These are phyloP conservation scores for Diacarnus erythraeanus DNA, from an alignment of 37 sponge, comb jelly and placozoan species.

Conservation along the genomic window DNA sequence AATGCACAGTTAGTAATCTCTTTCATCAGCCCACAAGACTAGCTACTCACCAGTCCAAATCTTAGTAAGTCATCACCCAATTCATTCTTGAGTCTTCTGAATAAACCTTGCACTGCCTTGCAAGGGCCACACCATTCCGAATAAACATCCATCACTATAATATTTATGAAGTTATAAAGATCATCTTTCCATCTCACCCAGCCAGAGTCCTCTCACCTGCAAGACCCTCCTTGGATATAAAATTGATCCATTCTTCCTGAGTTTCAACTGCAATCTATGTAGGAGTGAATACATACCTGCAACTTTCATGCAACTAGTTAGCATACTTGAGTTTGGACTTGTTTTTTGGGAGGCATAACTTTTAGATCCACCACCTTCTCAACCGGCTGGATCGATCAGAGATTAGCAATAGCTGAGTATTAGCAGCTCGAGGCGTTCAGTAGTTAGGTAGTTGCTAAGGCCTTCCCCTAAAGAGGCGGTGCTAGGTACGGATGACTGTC, in stretches of 20 bases:
- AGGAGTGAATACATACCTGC: neutral
- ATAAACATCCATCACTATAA: slow-evolving; percentile 91
- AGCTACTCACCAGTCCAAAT: slow-evolving; percentile 73
- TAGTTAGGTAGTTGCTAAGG: neutral
- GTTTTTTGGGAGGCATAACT: slow-evolving; percentile 88
- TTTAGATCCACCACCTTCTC: no score
- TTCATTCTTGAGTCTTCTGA: slow-evolving; percentile 83
- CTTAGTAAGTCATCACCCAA: slow-evolving; percentile 74
- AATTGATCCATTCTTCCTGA: slow-evolving; percentile 73
- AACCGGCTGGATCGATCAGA: neutral
- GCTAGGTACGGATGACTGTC: neutral
- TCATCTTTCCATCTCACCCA: neutral
- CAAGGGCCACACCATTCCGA: slow-evolving; percentile 97
- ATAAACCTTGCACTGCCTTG: slow-evolving; percentile 75
- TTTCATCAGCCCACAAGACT: no score
- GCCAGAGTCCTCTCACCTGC: slow-evolving; percentile 32
- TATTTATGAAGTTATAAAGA: no score
- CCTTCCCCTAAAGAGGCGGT: neutral
- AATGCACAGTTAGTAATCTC: no score
- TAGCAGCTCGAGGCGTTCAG: neutral
- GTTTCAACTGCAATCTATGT: slow-evolving; percentile 49
- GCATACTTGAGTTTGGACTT: slow-evolving; percentile 74
- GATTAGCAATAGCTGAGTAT: neutral
- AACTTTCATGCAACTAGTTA: neutral
- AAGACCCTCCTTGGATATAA: slow-evolving; percentile 61